Evolutionary conservation across 2,113 vertebrate species (phyloP).

Genomic region (Psittacara wagleri): DNA sequence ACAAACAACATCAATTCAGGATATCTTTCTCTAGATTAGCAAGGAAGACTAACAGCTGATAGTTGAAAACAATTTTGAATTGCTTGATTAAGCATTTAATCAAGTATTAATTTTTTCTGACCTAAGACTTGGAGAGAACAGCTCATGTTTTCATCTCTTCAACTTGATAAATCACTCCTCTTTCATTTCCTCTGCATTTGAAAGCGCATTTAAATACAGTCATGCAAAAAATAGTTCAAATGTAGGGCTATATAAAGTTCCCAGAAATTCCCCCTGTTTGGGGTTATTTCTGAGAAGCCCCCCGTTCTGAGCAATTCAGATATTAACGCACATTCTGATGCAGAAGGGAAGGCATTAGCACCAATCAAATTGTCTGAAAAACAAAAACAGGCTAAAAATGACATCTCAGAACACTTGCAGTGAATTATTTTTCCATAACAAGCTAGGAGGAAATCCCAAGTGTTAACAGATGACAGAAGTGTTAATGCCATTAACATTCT

Average conservation of each 20-base stretch:
- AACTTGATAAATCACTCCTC: background rate
- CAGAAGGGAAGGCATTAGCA: background rate
- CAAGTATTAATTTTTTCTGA: background rate
- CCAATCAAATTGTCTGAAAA: background rate
- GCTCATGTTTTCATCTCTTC: background rate
- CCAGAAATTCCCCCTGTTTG: background rate
- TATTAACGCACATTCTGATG: background rate
- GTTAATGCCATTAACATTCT: conserved; percentile 61
- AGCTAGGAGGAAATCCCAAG: conserved; percentile 37
- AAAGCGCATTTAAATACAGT: background rate
- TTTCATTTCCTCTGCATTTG: background rate
- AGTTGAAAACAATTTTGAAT: background rate
- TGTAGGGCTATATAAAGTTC: background rate
- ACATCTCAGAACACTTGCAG: background rate
- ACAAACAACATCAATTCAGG: background rate
- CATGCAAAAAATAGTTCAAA: background rate
- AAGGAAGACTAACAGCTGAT: background rate
- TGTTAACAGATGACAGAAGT: conserved; percentile 44
- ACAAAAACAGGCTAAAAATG: background rate
- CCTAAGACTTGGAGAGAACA: background rate
- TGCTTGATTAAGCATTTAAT: background rate
- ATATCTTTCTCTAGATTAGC: background rate
- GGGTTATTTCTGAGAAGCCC: background rate
- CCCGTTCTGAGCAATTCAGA: background rate
- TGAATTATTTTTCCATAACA: background rate